Base-by-base conservation (phyloP, 2,113 vertebrate genomes). In the Platysternon megacephalum region DNA sequence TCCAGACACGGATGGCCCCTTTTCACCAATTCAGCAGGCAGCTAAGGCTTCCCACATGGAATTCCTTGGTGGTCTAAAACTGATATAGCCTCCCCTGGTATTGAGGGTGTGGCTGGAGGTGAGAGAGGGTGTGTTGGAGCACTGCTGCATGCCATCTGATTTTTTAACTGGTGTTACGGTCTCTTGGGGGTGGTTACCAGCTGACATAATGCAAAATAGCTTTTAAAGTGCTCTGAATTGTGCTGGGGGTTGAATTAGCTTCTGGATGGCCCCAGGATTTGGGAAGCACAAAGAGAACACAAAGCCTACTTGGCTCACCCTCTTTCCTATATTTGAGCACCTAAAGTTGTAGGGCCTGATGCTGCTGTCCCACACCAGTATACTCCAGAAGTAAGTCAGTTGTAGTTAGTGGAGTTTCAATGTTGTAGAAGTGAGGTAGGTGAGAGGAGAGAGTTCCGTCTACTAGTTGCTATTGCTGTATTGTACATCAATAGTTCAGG, bases 191-290 rank as follows among this genome's bases (percentile, higher is more conserved):
- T 65, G 86, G 24, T 86, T n/a, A 89, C 28, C 78, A 87, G 7
- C 21, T 95, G 88, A 42, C 74, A 52, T 91, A 96, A 94, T 55
- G 84, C 11, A 85, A 85, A 83, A 74, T 4, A 87, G 74, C 91
- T 87, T 86, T 94, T 1, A 10, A 91, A 83, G 91, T 94, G 48
- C 93, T 93, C 51, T 94, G 58, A 95, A 91, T 96, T 94, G 80
- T 55, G 58, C 65, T 79, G 42, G n/a, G 21, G 51, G 28, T 92
- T 91, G 53, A 93, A 81, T 80, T 95, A 88, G 49, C 42, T 92
- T 14, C 72, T 88, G 86, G 93, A 26, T 84, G 46, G 89, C 85
- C 58, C 58, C 46, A 12, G 32, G 21, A n/a, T 49, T 56, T 65
- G 58, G 32, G 83, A 68, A 84, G 83, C 29, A 24, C 29, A 35